These are phyloP conservation scores for Etia nguti DNA, from an alignment of 2,113 vertebrate species.

Conservation along the genomic window DNA sequence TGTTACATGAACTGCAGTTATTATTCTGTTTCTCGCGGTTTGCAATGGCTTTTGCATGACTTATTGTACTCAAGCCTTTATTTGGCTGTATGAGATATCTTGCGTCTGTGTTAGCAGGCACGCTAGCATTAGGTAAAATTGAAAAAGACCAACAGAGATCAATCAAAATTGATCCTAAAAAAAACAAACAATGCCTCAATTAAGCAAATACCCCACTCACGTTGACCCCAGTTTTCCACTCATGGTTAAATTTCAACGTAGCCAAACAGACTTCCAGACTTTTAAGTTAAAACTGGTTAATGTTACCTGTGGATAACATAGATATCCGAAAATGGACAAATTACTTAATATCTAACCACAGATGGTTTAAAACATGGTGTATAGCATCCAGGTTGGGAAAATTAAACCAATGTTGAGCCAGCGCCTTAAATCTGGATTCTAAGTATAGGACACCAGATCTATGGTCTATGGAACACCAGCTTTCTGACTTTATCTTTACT, in stretches of 20 bases:
- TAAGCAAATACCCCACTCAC: neutral
- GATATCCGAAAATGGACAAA: neutral
- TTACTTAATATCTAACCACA: accelerated
- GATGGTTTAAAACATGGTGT: neutral
- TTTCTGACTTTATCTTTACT: neutral
- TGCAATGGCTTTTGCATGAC: neutral
- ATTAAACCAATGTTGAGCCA: neutral
- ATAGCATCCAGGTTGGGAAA: neutral
- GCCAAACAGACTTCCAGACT: neutral
- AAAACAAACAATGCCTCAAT: accelerated
- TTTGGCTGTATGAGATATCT: neutral
- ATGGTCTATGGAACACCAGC: neutral
- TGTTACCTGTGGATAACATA: neutral
- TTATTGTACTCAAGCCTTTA: neutral
- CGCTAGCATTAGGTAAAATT: neutral
- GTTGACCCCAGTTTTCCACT: neutral
- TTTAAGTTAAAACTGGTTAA: accelerated
- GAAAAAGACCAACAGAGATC: neutral
- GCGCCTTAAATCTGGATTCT: neutral
- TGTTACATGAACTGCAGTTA: neutral
- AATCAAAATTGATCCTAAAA: neutral
- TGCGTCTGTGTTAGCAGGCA: accelerated
- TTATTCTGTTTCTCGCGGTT: neutral
- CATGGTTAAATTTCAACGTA: neutral
- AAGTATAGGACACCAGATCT: neutral